A percentile compares a stretch with the other conserved stretches of the same genome.
Conservation (phyloP, 2,113 vertebrate genomes). For the Platanista minor region DNA sequence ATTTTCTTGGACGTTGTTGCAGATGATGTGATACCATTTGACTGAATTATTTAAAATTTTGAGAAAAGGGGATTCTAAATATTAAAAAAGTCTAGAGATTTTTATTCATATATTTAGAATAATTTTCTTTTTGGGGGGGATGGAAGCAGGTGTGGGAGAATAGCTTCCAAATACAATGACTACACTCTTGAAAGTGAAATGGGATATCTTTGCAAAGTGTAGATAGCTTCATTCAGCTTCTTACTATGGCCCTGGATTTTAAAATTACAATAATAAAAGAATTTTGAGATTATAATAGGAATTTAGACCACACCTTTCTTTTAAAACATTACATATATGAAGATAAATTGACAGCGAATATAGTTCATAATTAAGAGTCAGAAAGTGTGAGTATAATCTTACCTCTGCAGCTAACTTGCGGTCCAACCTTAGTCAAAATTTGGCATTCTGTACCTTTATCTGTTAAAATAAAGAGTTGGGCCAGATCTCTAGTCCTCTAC, state of each 20-base stretch:
- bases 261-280: neutral
- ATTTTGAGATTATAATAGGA: neutral
- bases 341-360: neutral
- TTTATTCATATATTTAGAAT: slow-evolving; percentile 12
- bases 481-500: neutral
- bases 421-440: neutral
- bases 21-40: neutral
- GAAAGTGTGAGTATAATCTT: neutral
- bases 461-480: neutral
- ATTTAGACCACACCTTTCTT: neutral
- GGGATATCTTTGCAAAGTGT: neutral
- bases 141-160: neutral
- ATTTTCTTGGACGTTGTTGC: neutral
- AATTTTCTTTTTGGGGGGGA: slow-evolving; percentile 58
- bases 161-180: neutral
- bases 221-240: neutral
- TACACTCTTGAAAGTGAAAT: slow-evolving; percentile 13
- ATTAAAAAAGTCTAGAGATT: neutral
- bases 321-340: neutral
- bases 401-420: neutral
- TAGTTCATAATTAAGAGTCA: neutral
- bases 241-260: neutral
- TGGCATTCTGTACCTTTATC: neutral
- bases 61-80: neutral
- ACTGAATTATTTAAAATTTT: slow-evolving; percentile 28